These are phyloP conservation scores for Branchipolynoe longqiensis DNA, from an alignment of 2,888 invertebrate genomes.

Conservation along the genomic window DNA sequence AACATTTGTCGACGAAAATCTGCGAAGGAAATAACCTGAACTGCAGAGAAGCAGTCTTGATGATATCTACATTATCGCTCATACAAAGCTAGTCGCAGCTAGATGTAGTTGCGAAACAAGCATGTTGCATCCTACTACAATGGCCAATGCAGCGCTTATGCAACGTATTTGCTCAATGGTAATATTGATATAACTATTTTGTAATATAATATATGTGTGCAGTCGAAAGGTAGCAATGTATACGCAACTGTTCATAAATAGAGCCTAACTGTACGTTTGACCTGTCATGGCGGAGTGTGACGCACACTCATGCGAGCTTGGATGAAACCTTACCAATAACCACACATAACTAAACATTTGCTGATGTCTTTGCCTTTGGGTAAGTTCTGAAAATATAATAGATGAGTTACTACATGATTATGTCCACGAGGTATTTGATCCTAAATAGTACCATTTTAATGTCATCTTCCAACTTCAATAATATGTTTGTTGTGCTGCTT, in stretches of 20 bases:
- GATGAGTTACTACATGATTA: too few relatives aligned
- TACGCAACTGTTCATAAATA: conserved; percentile 24
- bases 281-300: conserved; percentile 11
- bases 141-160: background rate
- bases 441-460: too few relatives aligned
- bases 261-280: background rate
- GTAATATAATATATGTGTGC: background rate
- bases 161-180: background rate
- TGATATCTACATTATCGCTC: background rate
- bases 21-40: background rate
- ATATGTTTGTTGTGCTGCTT: too few relatives aligned
- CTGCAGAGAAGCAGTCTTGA: background rate
- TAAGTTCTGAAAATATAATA: background rate
- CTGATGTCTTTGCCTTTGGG: background rate
- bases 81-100: background rate
- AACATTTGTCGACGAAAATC: background rate
- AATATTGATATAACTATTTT: background rate
- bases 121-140: background rate
- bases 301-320: conserved; percentile 4
- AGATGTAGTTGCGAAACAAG: background rate
- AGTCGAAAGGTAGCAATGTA: too few relatives aligned
- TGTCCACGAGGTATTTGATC: too few relatives aligned
- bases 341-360: background rate
- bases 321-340: background rate
- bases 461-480: too few relatives aligned